These are phyloP conservation scores for Drosophila helvetica DNA, from an alignment of 2,888 invertebrate species.

Conservation along the genomic window DNA sequence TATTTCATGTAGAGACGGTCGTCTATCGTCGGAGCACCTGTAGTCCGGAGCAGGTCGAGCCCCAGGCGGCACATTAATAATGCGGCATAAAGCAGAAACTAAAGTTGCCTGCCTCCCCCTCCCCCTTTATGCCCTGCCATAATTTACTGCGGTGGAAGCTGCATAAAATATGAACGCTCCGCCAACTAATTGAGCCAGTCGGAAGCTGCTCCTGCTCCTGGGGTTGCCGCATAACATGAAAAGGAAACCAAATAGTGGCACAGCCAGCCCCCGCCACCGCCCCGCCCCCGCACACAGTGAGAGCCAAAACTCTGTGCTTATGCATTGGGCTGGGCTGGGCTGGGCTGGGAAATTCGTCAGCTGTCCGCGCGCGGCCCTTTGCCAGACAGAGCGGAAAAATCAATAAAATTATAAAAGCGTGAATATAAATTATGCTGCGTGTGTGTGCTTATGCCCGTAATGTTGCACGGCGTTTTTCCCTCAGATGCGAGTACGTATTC, in stretches of 20 bases:
- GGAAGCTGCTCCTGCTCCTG: conserved; percentile 28
- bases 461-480: background rate
- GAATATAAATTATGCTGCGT: conserved; percentile 43
- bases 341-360: conserved; percentile 66
- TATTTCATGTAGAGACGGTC: background rate
- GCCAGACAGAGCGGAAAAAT: conserved; percentile 66
- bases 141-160: conserved; percentile 45
- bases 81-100: conserved; percentile 32
- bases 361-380: conserved; percentile 53
- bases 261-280: conserved; percentile 19
- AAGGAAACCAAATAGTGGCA: conserved; percentile 43
- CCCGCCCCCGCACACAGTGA: too few relatives aligned
- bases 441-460: background rate
- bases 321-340: too few relatives aligned
- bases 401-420: conserved; percentile 77
- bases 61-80: conserved; percentile 34
- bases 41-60: conserved; percentile 4
- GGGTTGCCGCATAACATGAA: conserved; percentile 53
- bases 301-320: conserved; percentile 37
- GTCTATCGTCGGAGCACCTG: conserved; percentile 11
- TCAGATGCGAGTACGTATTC: background rate
- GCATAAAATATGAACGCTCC: conserved; percentile 45
- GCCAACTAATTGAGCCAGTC: conserved; percentile 58
- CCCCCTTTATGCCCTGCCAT: conserved; percentile 36
- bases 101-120: conserved; percentile 1